Conservation (phyloP, 1,140 invertebrate genomes). For the Oncopodura yosiiana region DNA sequence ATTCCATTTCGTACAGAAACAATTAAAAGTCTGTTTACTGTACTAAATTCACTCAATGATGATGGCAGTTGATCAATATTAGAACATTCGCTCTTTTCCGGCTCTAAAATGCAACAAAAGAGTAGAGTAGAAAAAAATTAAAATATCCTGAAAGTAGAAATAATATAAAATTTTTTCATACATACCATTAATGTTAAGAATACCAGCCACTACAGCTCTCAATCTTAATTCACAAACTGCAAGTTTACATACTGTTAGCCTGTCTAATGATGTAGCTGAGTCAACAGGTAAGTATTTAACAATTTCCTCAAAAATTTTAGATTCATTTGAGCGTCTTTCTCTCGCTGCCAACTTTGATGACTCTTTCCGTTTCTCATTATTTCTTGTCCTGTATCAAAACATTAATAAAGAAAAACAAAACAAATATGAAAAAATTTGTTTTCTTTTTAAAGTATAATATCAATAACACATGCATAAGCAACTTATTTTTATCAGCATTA, state of each 20-base stretch:
- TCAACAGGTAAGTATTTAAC: constrained; percentile 58
- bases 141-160: neutral
- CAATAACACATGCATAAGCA: too few species aligned
- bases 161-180: constrained; percentile 67
- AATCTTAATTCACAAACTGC: constrained; percentile 81
- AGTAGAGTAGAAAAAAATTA: neutral
- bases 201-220: too few species aligned
- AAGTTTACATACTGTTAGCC: constrained; percentile 89
- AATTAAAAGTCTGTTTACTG: neutral
- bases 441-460: too few species aligned
- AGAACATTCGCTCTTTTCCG: too few species aligned
- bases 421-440: too few species aligned
- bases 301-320: constrained; percentile 84
- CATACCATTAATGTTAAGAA: too few species aligned
- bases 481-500: too few species aligned
- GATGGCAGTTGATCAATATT: too few species aligned
- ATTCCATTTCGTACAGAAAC: neutral
- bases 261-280: constrained; percentile 77
- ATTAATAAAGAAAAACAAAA: neutral
- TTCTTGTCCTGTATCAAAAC: constrained; percentile 47
- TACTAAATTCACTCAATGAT: too few species aligned
- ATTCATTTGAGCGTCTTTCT: constrained; percentile 81
- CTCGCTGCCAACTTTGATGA: constrained; percentile 90
- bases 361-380: constrained; percentile 92
- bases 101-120: too few species aligned